phyloP scores from a whole-genome alignment of 2,888 invertebrate species.

The Plagodis pulveraria region DNA sequence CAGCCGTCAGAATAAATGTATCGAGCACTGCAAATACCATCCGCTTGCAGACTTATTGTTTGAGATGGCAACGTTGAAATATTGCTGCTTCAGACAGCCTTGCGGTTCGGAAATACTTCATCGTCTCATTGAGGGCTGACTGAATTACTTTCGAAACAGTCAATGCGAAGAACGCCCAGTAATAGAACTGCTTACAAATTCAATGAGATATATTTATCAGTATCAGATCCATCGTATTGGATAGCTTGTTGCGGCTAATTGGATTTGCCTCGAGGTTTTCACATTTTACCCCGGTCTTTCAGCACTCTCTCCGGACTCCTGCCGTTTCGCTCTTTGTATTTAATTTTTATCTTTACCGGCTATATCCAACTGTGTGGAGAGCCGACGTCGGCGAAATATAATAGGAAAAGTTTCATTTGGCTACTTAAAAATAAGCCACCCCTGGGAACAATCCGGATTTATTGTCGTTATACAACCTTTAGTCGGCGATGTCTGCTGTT shows the following conservation, averaged over 20 bases:
- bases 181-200: slow-evolving; percentile 47
- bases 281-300: slow-evolving; percentile 58
- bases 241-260: slow-evolving; percentile 71
- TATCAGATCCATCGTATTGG: slow-evolving; percentile 62
- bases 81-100: slow-evolving; percentile 52
- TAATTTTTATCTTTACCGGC: slow-evolving; percentile 64
- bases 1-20: slow-evolving; percentile 69
- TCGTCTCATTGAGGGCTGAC: slow-evolving; percentile 21
- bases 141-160: slow-evolving; percentile 38
- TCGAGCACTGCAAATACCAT: slow-evolving; percentile 69
- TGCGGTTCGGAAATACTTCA: slow-evolving; percentile 43
- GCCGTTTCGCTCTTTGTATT: slow-evolving; percentile 61
- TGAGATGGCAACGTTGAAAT: slow-evolving; percentile 66
- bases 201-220: slow-evolving; percentile 60
- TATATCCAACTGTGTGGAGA: slow-evolving; percentile 43
- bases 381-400: slow-evolving; percentile 67
- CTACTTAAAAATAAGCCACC: slow-evolving; percentile 80
- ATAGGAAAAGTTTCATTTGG: slow-evolving; percentile 80
- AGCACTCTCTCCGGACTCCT: slow-evolving; percentile 42
- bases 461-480: slow-evolving; percentile 67
- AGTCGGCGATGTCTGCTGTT: slow-evolving; percentile 55
- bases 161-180: slow-evolving; percentile 27
- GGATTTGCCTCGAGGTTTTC: slow-evolving; percentile 67
- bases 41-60: slow-evolving; percentile 72
- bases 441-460: slow-evolving; percentile 71